Evolutionary conservation across 1,140 invertebrate genomes (phyloP), one percentile per base, ranked within the genome.

Genomic region (Trachymyrmex septentrionalis): DNA sequence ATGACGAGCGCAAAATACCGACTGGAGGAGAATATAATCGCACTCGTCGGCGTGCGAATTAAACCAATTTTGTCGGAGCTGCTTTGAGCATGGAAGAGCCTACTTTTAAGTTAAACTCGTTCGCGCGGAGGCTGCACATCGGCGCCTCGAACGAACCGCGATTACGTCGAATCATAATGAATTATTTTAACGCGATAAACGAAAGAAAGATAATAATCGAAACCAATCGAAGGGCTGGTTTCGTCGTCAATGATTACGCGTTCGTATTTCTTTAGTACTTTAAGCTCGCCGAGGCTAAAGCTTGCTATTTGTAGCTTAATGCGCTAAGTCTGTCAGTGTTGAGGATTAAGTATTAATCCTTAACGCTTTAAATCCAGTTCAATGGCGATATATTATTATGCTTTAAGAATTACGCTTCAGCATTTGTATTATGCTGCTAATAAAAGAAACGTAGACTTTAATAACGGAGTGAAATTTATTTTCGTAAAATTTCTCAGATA

Each of bases 51-150:
- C 44, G 53, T 30, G 38, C 77, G 69, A 84, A 84, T 88, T 88
- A 87, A 88, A 87, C 61, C 76, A 64, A 84, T 88, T 88, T 88
- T 75, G 53, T 75, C 77, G 48, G 38, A 34, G n/a, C 66, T 53
- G 27, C 73, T 55, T 30, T 44, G 27, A 27, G 38, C n/a, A 19
- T 38, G 44, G 2, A 34, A 77, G 24, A 66, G 67, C 55, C 67
- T 63, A 69, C 59, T 88, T 85, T 89, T 88, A 88, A 89, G 72
- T 89, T 88, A 85, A 87, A 88, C 72, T 85, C 72, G 19, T 59
- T 88, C 86, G 34, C 86, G 34, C 59, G 24, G 21, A 44, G 14
- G 61, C 75, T 38, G 64, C 53, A 38, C 57, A 73, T 57, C 57
- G 78, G 14, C n/a, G 66, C 59, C 64, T 57, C 86, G 75, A 87